Percentiles rank a stretch among this genome's conserved stretches.
Evolutionary conservation across 1,140 invertebrate species (phyloP).

Genomic region (Drosophila ohnishii): DNA sequence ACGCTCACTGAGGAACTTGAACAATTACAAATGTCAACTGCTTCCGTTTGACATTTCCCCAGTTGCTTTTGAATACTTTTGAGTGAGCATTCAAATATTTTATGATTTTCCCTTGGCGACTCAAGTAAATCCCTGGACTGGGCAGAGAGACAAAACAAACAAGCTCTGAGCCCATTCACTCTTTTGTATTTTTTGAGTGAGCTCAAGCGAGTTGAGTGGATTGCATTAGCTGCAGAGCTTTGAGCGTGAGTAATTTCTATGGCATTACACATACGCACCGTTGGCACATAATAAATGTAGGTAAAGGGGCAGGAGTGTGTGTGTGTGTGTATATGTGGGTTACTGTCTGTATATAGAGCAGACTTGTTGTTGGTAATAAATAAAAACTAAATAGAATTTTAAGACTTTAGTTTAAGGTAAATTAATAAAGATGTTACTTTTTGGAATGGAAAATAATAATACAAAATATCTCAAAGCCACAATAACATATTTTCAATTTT

Average conservation of each 20-base stretch:
- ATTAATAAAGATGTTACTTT: neutral
- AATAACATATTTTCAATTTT: neutral
- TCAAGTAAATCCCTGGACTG: neutral
- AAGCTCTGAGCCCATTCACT: slow-evolving; percentile 17
- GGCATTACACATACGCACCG: slow-evolving; percentile 69
- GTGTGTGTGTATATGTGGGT: slow-evolving; percentile 22
- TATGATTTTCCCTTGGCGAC: slow-evolving; percentile 2
- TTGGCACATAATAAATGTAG: slow-evolving; percentile 72
- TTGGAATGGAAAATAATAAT: neutral
- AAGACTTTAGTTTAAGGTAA: neutral
- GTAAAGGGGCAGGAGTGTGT: slow-evolving; percentile 52
- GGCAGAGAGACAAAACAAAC: slow-evolving; percentile 30
- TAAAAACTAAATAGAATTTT: neutral
- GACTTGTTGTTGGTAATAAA: slow-evolving; percentile 69
- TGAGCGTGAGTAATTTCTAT: slow-evolving; percentile 65
- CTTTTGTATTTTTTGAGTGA: slow-evolving; percentile 17
- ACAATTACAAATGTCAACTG: slow-evolving; percentile 31
- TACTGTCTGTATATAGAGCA: slow-evolving; percentile 55
- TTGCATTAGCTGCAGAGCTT: slow-evolving; percentile 57
- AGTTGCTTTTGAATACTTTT: slow-evolving; percentile 12
- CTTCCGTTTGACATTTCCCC: slow-evolving; percentile 41
- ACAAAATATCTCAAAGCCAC: neutral
- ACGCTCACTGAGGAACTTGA: neutral
- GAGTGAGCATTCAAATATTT: slow-evolving; percentile 21
- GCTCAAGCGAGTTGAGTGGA: slow-evolving; percentile 56